phyloP scores from a whole-genome alignment of 2,797 vertebrate species.

The Myotis pilosus region DNA sequence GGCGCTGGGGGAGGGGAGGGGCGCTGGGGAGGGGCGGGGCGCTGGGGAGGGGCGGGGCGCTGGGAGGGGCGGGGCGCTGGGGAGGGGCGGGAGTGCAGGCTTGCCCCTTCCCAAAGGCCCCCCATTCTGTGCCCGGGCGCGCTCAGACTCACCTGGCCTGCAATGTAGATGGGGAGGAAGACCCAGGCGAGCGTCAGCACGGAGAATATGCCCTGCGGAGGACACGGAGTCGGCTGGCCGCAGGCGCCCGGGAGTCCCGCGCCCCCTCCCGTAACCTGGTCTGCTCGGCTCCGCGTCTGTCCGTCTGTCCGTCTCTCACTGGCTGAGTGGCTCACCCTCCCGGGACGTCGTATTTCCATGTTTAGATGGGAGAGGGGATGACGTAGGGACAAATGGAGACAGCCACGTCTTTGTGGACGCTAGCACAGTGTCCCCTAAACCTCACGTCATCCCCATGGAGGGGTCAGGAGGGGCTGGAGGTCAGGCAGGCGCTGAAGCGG shows the following conservation, averaged over 20 bases:
- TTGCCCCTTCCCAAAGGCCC: neutral
- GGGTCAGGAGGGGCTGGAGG: neutral
- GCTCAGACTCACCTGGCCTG: slow-evolving; percentile 89
- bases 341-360: neutral
- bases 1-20: too few relatives aligned
- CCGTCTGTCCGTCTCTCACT: neutral
- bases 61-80: too few relatives aligned
- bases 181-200: slow-evolving; percentile 95
- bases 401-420: neutral
- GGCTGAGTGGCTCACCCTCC: neutral
- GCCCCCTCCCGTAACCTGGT: neutral
- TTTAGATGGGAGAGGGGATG: neutral
- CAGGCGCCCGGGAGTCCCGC: neutral
- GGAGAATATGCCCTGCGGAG: slow-evolving; percentile 90
- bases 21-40: too few relatives aligned
- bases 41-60: too few relatives aligned
- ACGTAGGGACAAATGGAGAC: neutral
- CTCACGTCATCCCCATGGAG: neutral
- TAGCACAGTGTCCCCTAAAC: neutral
- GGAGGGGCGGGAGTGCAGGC: neutral
- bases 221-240: too few relatives aligned
- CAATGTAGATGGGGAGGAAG: slow-evolving; percentile 96
- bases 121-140: fast-evolving
- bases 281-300: neutral
- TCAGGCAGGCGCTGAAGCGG: neutral